phyloP scores from a whole-genome alignment of 2,113 vertebrate species.

The Oophaga pumilio region DNA sequence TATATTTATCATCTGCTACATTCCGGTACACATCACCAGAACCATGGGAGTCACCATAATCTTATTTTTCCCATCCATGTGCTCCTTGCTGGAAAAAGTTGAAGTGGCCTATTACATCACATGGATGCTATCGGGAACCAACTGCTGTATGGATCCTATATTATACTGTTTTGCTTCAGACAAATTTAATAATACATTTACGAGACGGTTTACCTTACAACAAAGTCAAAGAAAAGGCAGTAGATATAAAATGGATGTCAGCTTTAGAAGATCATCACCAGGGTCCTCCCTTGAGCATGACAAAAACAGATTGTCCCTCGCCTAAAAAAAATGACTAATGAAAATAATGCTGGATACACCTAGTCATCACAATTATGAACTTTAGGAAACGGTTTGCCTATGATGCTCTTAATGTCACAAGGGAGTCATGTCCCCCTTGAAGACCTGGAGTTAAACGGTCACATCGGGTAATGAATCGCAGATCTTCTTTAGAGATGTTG shows the following conservation, averaged over 20 bases:
- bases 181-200: constrained; percentile 59
- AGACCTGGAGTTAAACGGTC: no score
- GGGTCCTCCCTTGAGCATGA: neutral
- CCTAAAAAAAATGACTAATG: neutral
- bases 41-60: constrained; percentile 62
- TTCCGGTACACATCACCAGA: constrained; percentile 68
- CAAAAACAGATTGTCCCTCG: neutral
- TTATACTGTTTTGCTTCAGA: constrained; percentile 62
- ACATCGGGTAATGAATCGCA: no score
- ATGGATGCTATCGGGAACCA: constrained; percentile 62
- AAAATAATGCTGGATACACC: neutral
- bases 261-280: neutral
- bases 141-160: constrained; percentile 66
- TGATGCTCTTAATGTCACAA: no score
- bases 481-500: no score
- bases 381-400: neutral
- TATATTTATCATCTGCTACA: constrained; percentile 71
- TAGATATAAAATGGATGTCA: neutral
- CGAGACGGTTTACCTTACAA: constrained; percentile 41
- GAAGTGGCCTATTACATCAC: constrained; percentile 62
- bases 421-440: no score
- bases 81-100: constrained; percentile 38
- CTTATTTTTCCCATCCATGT: constrained; percentile 41
- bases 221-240: neutral
- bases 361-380: neutral